Evolutionary conservation across 2,113 vertebrate species (phyloP).

Genomic region (Festucalex cinctus): DNA sequence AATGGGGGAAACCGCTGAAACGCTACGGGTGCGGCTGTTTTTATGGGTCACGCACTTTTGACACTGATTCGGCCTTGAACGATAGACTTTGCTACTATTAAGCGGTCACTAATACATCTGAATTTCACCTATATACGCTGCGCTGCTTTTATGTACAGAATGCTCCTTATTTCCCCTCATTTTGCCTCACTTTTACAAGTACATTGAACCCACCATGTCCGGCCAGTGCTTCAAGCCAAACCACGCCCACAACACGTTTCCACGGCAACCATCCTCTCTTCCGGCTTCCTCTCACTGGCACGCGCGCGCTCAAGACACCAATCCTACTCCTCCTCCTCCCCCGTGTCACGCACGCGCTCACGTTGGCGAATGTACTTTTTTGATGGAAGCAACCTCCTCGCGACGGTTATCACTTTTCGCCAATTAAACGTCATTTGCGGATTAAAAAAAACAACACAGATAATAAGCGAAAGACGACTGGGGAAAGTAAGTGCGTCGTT

Average conservation of each 20-base stretch:
- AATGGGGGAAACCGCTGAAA: neutral
- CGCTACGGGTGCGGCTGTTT: slow-evolving; percentile 3
- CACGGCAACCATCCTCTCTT: neutral
- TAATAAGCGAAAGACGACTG: neutral
- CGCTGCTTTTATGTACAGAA: neutral
- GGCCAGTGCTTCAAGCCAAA: neutral
- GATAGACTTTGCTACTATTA: slow-evolving; percentile 31
- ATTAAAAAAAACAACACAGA: neutral
- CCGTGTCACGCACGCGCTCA: neutral
- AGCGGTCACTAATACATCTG: slow-evolving; percentile 25
- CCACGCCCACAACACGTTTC: slow-evolving; percentile 1
- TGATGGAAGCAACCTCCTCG: neutral
- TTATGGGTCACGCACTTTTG: slow-evolving; percentile 30
- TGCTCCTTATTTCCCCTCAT: neutral
- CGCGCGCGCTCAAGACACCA: neutral
- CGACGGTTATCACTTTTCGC: neutral
- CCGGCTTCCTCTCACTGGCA: neutral
- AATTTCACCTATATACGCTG: neutral
- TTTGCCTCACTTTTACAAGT: neutral
- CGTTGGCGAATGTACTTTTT: neutral
- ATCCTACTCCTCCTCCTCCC: neutral
- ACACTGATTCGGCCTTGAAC: slow-evolving; percentile 36
- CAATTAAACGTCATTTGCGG: neutral
- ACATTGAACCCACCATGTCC: neutral
- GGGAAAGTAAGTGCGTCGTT: neutral